Conservation (phyloP, 2,797 vertebrate species). For the Hoplostethus atlanticus region DNA sequence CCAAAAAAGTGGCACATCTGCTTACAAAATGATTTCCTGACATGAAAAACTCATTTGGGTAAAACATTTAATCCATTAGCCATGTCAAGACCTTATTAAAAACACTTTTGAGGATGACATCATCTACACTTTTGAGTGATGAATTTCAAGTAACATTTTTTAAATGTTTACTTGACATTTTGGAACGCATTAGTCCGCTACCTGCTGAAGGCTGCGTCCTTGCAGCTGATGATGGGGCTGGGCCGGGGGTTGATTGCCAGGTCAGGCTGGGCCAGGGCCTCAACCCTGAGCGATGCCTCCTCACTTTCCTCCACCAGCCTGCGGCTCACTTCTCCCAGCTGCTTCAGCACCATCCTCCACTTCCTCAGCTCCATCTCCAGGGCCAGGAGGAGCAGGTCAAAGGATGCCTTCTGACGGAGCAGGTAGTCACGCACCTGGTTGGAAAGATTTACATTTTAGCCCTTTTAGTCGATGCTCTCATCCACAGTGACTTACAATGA, state of each 20-base stretch:
- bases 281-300: conserved; percentile 71
- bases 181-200: conserved; percentile 52
- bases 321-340: conserved; percentile 80
- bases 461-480: not conserved
- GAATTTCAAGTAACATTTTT: too few relatives aligned
- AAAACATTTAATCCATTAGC: too few relatives aligned
- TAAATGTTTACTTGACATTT: not conserved
- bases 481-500: not conserved
- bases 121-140: too few relatives aligned
- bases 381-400: conserved; percentile 90
- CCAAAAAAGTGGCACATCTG: not conserved
- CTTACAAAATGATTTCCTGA: too few relatives aligned
- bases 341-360: conserved; percentile 75
- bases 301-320: conserved; percentile 78
- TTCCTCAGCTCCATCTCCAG: conserved; percentile 88
- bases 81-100: too few relatives aligned
- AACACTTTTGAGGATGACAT: too few relatives aligned
- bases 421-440: conserved; percentile 86
- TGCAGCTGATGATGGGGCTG: conserved; percentile 83
- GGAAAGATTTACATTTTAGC: not conserved
- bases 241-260: conserved; percentile 70
- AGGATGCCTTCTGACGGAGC: conserved; percentile 90
- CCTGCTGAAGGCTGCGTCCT: conserved; percentile 88
- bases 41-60: too few relatives aligned
- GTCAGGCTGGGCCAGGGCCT: conserved; percentile 82